Percentiles rank a stretch among this genome's conserved stretches.
Evolutionary conservation across 2,797 vertebrate species (phyloP).

Genomic region (Tapera naevia): DNA sequence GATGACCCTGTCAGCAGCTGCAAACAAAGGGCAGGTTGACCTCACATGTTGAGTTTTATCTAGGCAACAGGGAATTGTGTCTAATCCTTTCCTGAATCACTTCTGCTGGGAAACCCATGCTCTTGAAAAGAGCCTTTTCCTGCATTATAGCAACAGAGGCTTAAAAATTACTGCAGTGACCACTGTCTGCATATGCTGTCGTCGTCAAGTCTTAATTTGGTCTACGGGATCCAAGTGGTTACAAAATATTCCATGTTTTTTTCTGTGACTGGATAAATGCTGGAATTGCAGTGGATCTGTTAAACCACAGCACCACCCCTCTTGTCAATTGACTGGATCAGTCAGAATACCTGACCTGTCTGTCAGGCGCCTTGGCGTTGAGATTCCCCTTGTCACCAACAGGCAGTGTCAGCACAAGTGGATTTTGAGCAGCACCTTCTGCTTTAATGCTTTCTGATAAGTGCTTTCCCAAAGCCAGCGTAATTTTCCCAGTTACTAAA

Average conservation of each 20-base stretch:
- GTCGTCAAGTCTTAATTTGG: accelerated
- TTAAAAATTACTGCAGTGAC: not conserved
- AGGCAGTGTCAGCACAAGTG: not conserved
- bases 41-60: accelerated
- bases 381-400: not conserved
- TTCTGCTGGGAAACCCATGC: not conserved
- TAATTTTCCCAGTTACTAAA: not conserved
- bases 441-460: no score
- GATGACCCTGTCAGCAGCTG: not conserved
- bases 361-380: not conserved
- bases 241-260: not conserved
- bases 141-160: not conserved
- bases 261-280: not conserved
- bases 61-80: not conserved
- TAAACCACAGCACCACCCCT: not conserved
- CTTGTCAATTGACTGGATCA: no score
- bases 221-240: not conserved
- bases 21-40: not conserved
- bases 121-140: not conserved
- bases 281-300: not conserved
- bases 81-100: not conserved
- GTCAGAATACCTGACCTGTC: accelerated
- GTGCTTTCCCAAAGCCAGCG: not conserved
- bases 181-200: not conserved
- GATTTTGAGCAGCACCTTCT: not conserved